phyloP scores from a whole-genome alignment of 2,113 vertebrate genomes.

The Platycercus adscitus region DNA sequence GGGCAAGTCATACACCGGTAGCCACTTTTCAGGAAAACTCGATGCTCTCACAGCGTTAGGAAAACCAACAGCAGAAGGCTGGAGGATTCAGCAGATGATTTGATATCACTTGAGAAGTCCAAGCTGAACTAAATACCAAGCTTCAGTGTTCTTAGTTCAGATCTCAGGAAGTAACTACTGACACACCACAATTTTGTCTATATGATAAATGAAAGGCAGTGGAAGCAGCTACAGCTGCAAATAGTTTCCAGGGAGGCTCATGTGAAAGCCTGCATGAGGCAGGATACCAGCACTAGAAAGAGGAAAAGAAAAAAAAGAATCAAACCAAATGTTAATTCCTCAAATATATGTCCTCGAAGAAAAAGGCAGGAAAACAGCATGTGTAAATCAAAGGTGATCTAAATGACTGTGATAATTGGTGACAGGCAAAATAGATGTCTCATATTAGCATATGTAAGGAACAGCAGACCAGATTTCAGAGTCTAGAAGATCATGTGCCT shows the following conservation, averaged over 20 bases:
- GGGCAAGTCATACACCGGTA: not conserved
- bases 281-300: not conserved
- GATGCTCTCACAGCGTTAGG: not conserved
- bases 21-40: not conserved
- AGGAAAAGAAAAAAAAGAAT: not conserved
- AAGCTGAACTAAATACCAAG: not conserved
- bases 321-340: not conserved
- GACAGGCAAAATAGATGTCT: constrained; percentile 5
- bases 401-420: not conserved
- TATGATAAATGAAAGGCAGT: not conserved
- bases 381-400: not conserved
- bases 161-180: not conserved
- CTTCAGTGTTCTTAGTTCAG: not conserved
- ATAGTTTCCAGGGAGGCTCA: not conserved
- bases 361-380: not conserved
- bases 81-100: not conserved
- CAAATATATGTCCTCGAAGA: not conserved
- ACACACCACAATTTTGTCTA: not conserved
- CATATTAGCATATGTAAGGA: not conserved
- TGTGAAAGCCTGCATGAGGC: not conserved
- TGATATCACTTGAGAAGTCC: not conserved
- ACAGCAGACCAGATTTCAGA: not conserved
- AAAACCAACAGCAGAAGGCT: not conserved
- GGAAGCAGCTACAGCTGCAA: not conserved
- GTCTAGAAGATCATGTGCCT: not conserved